Base-by-base conservation (phyloP, 2,797 vertebrate genomes). In the Periparus ater region DNA sequence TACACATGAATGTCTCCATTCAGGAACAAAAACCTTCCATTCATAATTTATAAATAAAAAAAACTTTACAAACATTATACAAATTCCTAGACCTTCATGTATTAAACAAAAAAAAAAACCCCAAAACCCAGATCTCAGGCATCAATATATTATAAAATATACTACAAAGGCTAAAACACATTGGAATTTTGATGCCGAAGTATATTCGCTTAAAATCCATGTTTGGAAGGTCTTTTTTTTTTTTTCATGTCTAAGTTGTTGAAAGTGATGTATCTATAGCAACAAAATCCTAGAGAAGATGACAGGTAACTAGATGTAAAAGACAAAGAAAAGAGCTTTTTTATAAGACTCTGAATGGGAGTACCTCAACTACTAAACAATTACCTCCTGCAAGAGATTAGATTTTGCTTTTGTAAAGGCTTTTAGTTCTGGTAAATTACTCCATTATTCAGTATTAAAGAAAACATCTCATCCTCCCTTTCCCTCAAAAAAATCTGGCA, bases 1-100 rank as follows among this genome's bases (percentile, higher is more conserved):
- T 89, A 93, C 94, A 97, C 97, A 97, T 95, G 92, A 97, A 96
- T 91, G 96, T 93, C 89, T 96, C 94, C 93, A 91, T 97, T 96
- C 94, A 97, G 62, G 44, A 61, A 62, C 88, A 95, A 96, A 95
- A 91, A 4, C 47, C 66, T 83, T 68, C 87, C 92, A 95, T 97
- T 97, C 93, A 91, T 85, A 95, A 96, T 92, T 93, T 88, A 96
- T 67, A 76, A 96, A 94, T 77, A 78, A 95, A 92, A 63, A 63
- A 76, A 26, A 10, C 23, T 42, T 92, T 61, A 50, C 47, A 53
- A 78, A 96, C 63, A 76, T 78, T 78, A 75, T 63, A 95, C 67
- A 89, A 94, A 96, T 90, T 94, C 91, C 75, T 82, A 91, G 60
- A 93, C 25, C 3, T 32, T 50, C 34, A 83, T 1, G 1, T 66